A percentile compares a stretch with the other conserved stretches of the same genome.
phyloP scores from a whole-genome alignment of 2,888 invertebrate species.

The Leucophenga montana region DNA sequence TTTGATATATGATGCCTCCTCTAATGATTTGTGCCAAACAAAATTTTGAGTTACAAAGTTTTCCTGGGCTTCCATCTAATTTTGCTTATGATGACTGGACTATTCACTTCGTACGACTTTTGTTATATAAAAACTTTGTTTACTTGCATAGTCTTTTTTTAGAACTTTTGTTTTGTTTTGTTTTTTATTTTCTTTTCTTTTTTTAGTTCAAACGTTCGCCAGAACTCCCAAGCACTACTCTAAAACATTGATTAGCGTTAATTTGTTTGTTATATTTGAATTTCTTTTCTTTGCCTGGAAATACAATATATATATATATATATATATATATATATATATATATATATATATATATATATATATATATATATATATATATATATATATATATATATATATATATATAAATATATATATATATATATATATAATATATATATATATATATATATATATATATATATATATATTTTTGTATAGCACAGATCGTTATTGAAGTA shows the following conservation, averaged over 20 bases:
- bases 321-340: neutral
- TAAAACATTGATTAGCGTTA: slow-evolving; percentile 2
- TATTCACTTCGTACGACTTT: neutral
- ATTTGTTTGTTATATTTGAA: slow-evolving; percentile 9
- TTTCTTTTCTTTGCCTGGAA: neutral
- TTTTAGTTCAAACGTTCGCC: neutral
- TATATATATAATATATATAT: neutral
- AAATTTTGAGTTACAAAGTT: too few relatives aligned
- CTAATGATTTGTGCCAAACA: too few relatives aligned
- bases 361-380: neutral
- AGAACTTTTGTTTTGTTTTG: neutral
- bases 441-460: neutral
- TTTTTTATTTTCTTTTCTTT: slow-evolving; percentile 14
- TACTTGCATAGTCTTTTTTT: neutral
- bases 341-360: neutral
- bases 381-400: neutral
- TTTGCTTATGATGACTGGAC: too few relatives aligned
- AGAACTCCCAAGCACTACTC: too few relatives aligned
- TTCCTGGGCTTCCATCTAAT: too few relatives aligned
- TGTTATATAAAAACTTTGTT: neutral
- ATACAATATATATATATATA: neutral
- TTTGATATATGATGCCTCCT: too few relatives aligned
- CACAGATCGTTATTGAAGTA: neutral
- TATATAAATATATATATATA: neutral
- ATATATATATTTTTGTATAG: neutral